Evolutionary conservation across 2,113 vertebrate genomes (phyloP), one percentile per base, ranked within the genome.

Genomic region (Dicaeum eximium): DNA sequence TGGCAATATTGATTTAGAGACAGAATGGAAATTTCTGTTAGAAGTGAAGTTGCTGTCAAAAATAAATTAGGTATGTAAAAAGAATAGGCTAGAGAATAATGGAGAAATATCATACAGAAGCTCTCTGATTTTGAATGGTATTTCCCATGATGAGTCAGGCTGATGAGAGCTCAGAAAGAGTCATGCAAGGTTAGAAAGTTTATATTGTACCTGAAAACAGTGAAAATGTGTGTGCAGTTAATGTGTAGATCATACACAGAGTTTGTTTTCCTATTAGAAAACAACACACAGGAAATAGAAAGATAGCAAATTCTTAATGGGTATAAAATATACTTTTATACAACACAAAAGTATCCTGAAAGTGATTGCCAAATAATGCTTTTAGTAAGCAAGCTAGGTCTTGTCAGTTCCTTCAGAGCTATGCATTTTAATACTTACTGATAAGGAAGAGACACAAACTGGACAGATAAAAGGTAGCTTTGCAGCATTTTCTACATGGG

Each of bases 1-100:
- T 92, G 88, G 72, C 44, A 91, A 64, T 94, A 89, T 84, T 91
- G 91, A 92, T 95, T 89, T 91, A 71, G 47, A 81, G 88, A 64
- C 80, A 92, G 44, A 94, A 89, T 91, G 56, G 58, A 84, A 71
- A 85, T 78, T 84, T 89, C 72, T 86, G n/a, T 86, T 88, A 72
- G 77, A 79, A 80, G 51, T 88, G 58, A 92, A 24, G 72, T 77
- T 90, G 40, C 86, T 89, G 60, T 93, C 73, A 89, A 81, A 89
- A 92, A 93, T 40, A 87, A 84, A 86, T 78, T 81, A 69, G 48
- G 4, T 74, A 47, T 78, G 37, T 74, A 47, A 81, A 78, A 94
- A 70, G 37, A 94, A 91, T 45, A 67, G 42, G 47, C 56, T 74
- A 60, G 72, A 88, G 71, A 73, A 73, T 80, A 86, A 73, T 54